Evolutionary conservation across 2,888 invertebrate species (phyloP), one percentile per base, ranked within the genome.

Genomic region (Amaurobius ferox): DNA sequence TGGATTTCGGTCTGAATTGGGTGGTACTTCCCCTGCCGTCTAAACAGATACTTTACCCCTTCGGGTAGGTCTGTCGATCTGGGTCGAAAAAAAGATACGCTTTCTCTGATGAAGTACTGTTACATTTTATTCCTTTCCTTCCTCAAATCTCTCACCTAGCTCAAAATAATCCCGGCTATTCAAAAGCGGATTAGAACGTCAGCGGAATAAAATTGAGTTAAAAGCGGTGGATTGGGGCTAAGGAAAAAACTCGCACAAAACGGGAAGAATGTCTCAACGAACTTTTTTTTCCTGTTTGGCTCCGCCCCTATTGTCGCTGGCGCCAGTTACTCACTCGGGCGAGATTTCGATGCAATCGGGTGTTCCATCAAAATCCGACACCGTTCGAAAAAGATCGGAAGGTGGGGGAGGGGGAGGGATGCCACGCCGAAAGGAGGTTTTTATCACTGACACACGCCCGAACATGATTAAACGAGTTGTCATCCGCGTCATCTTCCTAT

Each of bases 341-440:
- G 77, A 71, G 83, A 71, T 72, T 64, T 55, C 40, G 77, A 66
- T 66, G 70, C 77, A 77, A 83, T 83, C 83, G 77, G 83, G 64
- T 72, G 66, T 83, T 83, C 83, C 83, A 83, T 83, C 83, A 83
- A 83, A 83, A 77, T 72, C 71, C 68, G 64, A 26, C 55, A 55
- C 13, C 68, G 66, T 11, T 29, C 44, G n/a, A n/a, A n/a, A n/a
- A n/a, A n/a, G n/a, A n/a, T n/a, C 6, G 35, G 35, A 9, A 9
- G 5, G 35, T 35, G 5, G 6, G 55, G 40, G 61, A 26, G 23
- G 39, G 35, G 44, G 28, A 39, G 71, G 28, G 66, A 32, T 1
- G 0, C 1, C 16, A 28, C 28, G 28, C 1, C 26, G 32, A 32
- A 32, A 29, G 64, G 30, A 23, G 30, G 68, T 71, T 80, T 80